These are phyloP conservation scores for Apocheima hispidaria DNA, from an alignment of 2,888 invertebrate genomes.

Conservation along the genomic window DNA sequence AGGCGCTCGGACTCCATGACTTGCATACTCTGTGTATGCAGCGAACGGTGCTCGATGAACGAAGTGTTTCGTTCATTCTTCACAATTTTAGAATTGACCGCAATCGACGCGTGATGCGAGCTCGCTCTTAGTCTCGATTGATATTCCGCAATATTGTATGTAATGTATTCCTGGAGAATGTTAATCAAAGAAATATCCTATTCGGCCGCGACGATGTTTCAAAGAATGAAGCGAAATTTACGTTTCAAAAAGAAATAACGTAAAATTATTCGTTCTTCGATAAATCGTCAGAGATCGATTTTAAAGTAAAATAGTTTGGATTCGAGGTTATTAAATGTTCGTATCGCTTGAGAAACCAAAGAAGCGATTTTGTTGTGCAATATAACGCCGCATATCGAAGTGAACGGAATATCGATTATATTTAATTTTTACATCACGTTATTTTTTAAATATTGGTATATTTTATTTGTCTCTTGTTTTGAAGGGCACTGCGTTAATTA, in stretches of 20 bases:
- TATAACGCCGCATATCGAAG: conserved; percentile 9
- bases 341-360: conserved; percentile 28
- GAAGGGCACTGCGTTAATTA: conserved; percentile 5
- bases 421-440: conserved; percentile 15
- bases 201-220: not conserved
- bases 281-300: not conserved
- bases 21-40: not conserved
- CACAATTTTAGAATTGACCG: not conserved
- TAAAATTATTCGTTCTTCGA: not conserved
- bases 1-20: not conserved
- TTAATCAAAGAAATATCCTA: not conserved
- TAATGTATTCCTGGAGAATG: not conserved
- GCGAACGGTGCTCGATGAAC: not conserved
- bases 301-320: not conserved
- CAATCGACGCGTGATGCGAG: not conserved
- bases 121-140: not conserved
- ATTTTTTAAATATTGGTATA: conserved; percentile 8
- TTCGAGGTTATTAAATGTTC: conserved; percentile 15
- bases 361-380: conserved; percentile 29
- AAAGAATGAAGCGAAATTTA: not conserved
- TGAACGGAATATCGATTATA: not conserved
- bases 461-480: not conserved
- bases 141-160: not conserved
- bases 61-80: conserved; percentile 4
- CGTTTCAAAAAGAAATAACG: no score